Evolutionary conservation across 2,797 vertebrate genomes (phyloP), one percentile per base, ranked within the genome.

Genomic region (Varecia variegata): DNA sequence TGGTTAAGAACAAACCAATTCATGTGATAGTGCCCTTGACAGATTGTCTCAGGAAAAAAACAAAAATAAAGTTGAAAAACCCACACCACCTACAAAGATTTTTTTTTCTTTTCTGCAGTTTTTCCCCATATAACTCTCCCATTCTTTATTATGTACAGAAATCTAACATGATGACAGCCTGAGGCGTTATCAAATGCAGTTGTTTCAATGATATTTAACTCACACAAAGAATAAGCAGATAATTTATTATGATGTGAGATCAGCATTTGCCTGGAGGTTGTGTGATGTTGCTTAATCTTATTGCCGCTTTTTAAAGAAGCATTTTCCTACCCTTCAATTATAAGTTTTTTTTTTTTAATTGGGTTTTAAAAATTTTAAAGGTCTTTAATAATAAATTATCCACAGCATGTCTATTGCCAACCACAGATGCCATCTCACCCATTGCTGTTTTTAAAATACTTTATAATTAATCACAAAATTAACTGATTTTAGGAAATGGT

Each of bases 321-420:
- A 70, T 14, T 81, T 88, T 56, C 2, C 32, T 96, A 93, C 35
- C 89, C 97, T 97, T 96, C 82, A 96, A 68, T 81, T 95, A 92
- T 58, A 97, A 56, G 54, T 3, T 52, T 45, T 97, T 97, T 97
- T 97, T 85, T 92, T 97, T 98, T 92, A 95, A 96, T 90, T 87
- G 95, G 50, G 84, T 77, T 96, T 97, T 97, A 92, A 84, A 97
- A 97, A 43, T 97, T 95, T 91, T 97, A 96, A 96, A 96, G 62
- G 76, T 90, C 87, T 97, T 97, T 93, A 97, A 96, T 98, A 98
- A 96, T 97, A 97, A 98, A 97, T 87, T 95, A 87, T 3, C 18
- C 84, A 97, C 97, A 97, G 93, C 74, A 88, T 85, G 96, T 92
- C 94, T 98, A 90, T 73, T 98, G 96, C 97, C 90, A 97, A 60